A percentile compares a stretch with the other conserved stretches of the same genome.
phyloP scores from a whole-genome alignment of 2,113 vertebrate species.

The Lipophrys pholis region DNA sequence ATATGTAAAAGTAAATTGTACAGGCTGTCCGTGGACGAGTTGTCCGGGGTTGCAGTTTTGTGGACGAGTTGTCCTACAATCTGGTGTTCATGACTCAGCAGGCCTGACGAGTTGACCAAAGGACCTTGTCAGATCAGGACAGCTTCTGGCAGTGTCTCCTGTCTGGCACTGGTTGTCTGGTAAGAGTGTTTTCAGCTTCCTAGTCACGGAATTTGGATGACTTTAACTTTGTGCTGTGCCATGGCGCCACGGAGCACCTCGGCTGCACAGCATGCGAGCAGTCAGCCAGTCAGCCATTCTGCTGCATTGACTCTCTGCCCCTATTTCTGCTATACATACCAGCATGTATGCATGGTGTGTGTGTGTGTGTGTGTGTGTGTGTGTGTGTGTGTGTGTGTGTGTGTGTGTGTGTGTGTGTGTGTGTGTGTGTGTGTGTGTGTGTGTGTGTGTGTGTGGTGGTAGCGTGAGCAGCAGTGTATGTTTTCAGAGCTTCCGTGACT shows the following conservation, averaged over 20 bases:
- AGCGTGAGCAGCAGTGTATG: constrained; percentile 76
- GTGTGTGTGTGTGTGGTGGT: constrained; percentile 59
- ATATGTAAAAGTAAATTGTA: no score
- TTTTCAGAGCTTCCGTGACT: constrained; percentile 84
- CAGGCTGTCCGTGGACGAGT: no score
- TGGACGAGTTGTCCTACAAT: no score
- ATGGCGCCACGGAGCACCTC: background rate
- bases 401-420: constrained; percentile 44
- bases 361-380: constrained; percentile 27
- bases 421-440: constrained; percentile 33
- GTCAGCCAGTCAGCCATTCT: constrained; percentile 19
- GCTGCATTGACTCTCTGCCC: background rate
- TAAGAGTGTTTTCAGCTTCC: constrained; percentile 46
- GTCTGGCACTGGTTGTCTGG: constrained; percentile 48
- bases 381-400: constrained; percentile 35
- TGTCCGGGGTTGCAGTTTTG: no score
- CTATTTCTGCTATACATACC: no score
- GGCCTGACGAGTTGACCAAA: constrained; percentile 40
- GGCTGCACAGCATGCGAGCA: constrained; percentile 13
- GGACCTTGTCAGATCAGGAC: constrained; percentile 61
- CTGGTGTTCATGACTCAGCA: constrained; percentile 28
- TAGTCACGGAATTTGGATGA: constrained; percentile 61
- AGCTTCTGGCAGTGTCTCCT: constrained; percentile 56
- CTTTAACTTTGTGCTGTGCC: constrained; percentile 15
- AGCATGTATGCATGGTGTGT: background rate